phyloP scores from a whole-genome alignment of 2,113 vertebrate species.

The Erpornis zantholeuca region DNA sequence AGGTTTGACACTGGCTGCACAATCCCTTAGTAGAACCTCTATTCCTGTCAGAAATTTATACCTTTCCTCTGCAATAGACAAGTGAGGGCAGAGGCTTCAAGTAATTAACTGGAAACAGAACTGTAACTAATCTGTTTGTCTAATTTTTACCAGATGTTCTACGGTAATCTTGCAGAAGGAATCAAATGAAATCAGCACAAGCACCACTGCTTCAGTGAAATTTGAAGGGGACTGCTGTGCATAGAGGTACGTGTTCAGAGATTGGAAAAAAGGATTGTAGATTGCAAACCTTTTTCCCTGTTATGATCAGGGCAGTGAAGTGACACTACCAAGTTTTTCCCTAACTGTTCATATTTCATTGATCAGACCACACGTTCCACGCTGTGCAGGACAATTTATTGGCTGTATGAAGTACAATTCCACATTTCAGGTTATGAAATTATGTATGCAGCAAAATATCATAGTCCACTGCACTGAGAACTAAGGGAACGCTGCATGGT shows the following conservation, averaged over 20 bases:
- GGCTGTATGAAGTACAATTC: not conserved
- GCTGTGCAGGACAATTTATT: not conserved
- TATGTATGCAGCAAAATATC: not conserved
- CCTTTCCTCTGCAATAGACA: slow-evolving; percentile 21
- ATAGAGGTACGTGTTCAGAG: not conserved
- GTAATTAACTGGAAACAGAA: slow-evolving; percentile 54
- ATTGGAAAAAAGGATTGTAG: not conserved
- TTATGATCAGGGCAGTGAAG: not conserved
- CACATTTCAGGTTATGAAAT: slow-evolving; percentile 8
- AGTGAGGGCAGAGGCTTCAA: slow-evolving; percentile 31
- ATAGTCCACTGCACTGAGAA: not conserved
- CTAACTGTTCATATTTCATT: not conserved
- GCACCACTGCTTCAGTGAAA: not conserved
- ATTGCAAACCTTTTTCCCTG: not conserved
- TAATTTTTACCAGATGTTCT: slow-evolving; percentile 64
- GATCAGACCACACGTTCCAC: not conserved
- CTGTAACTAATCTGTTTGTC: slow-evolving; percentile 43
- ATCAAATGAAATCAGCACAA: slow-evolving; percentile 41
- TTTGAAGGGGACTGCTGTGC: not conserved
- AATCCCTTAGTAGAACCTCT: slow-evolving; percentile 25
- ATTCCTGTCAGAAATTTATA: slow-evolving; percentile 9
- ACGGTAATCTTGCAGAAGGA: slow-evolving; percentile 54
- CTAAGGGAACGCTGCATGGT: not conserved
- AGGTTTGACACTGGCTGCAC: not conserved
- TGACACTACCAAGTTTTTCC: not conserved